Evolutionary conservation across 2,888 invertebrate species (phyloP), one percentile per base, ranked within the genome.

Genomic region (Geophilus truncorum): DNA sequence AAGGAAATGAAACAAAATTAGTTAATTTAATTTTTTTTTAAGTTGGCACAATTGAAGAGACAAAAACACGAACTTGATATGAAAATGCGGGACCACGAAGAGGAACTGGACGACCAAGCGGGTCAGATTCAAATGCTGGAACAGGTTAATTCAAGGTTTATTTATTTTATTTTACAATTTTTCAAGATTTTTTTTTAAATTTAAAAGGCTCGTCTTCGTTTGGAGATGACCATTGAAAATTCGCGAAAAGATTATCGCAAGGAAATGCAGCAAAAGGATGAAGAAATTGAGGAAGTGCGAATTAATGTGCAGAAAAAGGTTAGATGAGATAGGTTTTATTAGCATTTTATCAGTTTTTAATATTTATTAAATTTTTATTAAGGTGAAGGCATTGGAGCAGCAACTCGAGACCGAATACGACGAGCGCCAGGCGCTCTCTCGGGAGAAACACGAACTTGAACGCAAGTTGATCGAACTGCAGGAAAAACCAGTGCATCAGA

Each of bases 81-180:
- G 62, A 92, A 94, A 83, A 89, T 92, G 34, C 91, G 95, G 82
- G 89, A 89, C 80, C 88, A 88, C 88, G 97, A 97, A 86, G 97
- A 98, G 86, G 98, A 98, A 87, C 89, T 98, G 79, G 98, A 98
- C 86, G 98, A 98, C 86, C 90, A 97, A 86, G 96, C 97, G 2
- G 97, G 96, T 4, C 94, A 94, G 88, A 93, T 95, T 85, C 91
- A 94, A 88, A 89, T 97, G 84, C 88, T 98, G 85, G 96, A 97
- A 86, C 96, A 96, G 87, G 87, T 86, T 28, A 23, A 57, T 79
- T 79, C 51, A 9, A n/a, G 23, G 15, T 12, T 28, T 12, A 30
- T 25, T 77, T 77, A 25, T 77, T 81, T 80, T 12, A 34, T 77
- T 32, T 76, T 9, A 76, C 9, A 78, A 21, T 45, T 40, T 45